Conservation (phyloP, 1,140 invertebrate species). For the Drosophila melanica region DNA sequence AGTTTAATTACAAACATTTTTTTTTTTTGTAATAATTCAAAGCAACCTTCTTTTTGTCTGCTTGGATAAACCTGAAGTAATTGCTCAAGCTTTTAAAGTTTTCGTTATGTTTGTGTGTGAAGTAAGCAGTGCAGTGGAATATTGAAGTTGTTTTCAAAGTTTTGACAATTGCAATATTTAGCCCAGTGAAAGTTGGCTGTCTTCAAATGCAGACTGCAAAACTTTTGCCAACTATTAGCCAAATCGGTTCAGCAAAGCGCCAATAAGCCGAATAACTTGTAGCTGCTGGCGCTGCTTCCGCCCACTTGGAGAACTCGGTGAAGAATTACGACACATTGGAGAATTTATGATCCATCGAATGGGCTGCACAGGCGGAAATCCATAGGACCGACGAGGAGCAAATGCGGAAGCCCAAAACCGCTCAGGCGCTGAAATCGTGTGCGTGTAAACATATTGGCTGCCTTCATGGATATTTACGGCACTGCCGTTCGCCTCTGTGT, state of each 20-base stretch:
- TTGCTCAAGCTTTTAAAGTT: conserved; percentile 18
- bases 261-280: conserved; percentile 66
- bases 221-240: conserved; percentile 73
- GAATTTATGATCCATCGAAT: conserved; percentile 79
- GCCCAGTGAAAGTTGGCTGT: conserved; percentile 31
- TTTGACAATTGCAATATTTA: conserved; percentile 46
- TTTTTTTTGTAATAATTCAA: neutral
- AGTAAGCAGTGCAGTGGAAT: conserved; percentile 22
- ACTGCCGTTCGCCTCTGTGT: conserved; percentile 52
- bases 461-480: conserved; percentile 69
- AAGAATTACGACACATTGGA: conserved; percentile 72
- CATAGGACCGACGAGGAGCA: conserved; percentile 27
- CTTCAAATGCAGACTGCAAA: conserved; percentile 20
- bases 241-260: conserved; percentile 63
- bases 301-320: conserved; percentile 20
- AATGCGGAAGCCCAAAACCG: conserved; percentile 37
- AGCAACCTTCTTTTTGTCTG: neutral
- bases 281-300: conserved; percentile 31
- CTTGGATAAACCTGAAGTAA: conserved; percentile 24
- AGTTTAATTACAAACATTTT: too few relatives aligned
- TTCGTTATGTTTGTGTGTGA: conserved; percentile 25
- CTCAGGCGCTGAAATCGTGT: conserved; percentile 63
- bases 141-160: conserved; percentile 18
- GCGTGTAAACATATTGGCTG: conserved; percentile 81
- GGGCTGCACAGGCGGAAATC: conserved; percentile 41